Percentiles rank a stretch among this genome's conserved stretches.
These are phyloP conservation scores for Galemys pyrenaicus DNA, from an alignment of 2,113 vertebrate species.

Conservation along the genomic window DNA sequence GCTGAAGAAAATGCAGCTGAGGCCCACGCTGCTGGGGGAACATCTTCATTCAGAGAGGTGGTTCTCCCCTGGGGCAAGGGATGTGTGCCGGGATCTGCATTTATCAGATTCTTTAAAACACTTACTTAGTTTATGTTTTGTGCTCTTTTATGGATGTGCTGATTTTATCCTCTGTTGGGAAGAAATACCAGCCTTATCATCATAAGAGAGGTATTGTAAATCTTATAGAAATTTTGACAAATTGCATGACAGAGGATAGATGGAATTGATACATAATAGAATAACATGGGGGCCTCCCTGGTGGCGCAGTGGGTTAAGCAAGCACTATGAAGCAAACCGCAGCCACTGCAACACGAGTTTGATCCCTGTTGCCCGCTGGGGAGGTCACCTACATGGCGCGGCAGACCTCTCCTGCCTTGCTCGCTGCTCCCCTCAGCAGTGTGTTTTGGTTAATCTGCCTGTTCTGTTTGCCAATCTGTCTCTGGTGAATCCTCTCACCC, in stretches of 20 bases:
- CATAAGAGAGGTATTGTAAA: background rate
- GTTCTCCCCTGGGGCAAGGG: background rate
- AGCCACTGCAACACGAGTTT: too few species aligned
- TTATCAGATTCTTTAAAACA: background rate
- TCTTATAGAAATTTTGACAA: background rate
- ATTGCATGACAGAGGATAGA: background rate
- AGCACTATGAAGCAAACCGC: too few species aligned
- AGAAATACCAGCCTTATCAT: background rate
- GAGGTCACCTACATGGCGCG: too few species aligned
- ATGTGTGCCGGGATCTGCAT: background rate
- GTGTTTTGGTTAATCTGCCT: too few species aligned
- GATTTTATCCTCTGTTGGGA: background rate
- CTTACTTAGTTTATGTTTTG: background rate
- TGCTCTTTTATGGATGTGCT: background rate
- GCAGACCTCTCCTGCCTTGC: too few species aligned
- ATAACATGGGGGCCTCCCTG: too few species aligned
- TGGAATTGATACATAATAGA: fast-evolving
- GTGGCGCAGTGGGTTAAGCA: too few species aligned
- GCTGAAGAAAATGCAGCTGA: background rate
- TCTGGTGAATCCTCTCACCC: too few species aligned
- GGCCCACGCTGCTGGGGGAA: background rate
- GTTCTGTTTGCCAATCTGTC: too few species aligned
- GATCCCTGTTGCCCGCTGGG: too few species aligned
- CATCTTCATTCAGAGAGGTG: background rate
- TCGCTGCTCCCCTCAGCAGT: too few species aligned